Conservation (phyloP, 2,888 invertebrate genomes). For the Lysandra coridon region DNA sequence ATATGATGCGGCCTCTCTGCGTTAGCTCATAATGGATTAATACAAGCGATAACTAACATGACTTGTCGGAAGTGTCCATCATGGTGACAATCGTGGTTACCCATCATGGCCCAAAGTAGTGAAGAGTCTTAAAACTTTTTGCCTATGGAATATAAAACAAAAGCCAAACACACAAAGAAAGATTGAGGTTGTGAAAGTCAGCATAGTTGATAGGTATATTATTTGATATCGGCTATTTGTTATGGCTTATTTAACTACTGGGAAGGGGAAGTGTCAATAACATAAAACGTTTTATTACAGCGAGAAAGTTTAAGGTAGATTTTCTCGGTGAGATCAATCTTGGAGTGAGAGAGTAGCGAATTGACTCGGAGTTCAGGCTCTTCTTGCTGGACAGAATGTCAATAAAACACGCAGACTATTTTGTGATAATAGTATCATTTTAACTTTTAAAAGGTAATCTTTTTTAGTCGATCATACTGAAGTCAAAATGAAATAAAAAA, state of each 20-base stretch:
- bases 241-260: background rate
- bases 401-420: too few species aligned
- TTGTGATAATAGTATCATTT: background rate
- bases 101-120: too few species aligned
- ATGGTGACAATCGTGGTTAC: too few species aligned
- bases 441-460: too few species aligned
- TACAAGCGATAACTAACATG: too few species aligned
- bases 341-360: background rate
- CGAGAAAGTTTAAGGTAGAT: background rate
- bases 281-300: constrained; percentile 1
- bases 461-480: too few species aligned
- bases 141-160: background rate
- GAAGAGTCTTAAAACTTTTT: background rate
- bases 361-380: background rate
- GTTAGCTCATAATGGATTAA: too few species aligned
- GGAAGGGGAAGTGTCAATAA: background rate
- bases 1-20: too few species aligned
- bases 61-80: too few species aligned
- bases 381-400: too few species aligned
- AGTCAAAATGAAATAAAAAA: too few species aligned
- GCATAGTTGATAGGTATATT: background rate
- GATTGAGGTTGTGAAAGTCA: background rate
- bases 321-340: background rate
- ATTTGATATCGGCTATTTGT: background rate
- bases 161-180: background rate